phyloP scores from a whole-genome alignment of 1,140 invertebrate genomes.

The Drosophila kohkoa region DNA sequence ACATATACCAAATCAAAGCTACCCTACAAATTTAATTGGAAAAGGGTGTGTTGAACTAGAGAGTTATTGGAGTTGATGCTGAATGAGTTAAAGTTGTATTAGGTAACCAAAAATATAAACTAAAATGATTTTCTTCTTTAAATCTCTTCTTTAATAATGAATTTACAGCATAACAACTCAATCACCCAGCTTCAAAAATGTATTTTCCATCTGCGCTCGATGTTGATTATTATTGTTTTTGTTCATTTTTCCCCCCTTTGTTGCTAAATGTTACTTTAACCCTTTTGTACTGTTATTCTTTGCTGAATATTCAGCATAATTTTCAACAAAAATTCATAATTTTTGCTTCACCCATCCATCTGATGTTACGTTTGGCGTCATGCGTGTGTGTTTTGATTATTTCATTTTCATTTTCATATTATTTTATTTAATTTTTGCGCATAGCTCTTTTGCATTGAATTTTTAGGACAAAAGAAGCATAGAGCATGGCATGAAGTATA shows the following conservation, averaged over 20 bases:
- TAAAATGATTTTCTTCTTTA: too few relatives aligned
- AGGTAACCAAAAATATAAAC: too few relatives aligned
- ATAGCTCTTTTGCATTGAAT: conserved; percentile 4
- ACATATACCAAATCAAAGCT: conserved; percentile 2
- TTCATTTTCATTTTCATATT: conserved; percentile 36
- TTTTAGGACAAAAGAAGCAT: conserved; percentile 26
- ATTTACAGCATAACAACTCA: too few relatives aligned
- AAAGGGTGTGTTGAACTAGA: neutral
- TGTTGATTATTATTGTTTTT: too few relatives aligned
- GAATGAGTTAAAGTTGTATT: too few relatives aligned
- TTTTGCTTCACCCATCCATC: conserved; percentile 4
- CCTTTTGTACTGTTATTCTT: conserved; percentile 1
- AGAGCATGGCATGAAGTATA: neutral
- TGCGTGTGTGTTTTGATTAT: conserved; percentile 24
- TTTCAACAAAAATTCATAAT: conserved; percentile 11
- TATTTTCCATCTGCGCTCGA: too few relatives aligned
- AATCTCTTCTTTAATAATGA: too few relatives aligned
- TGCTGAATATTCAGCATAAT: neutral
- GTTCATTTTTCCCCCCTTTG: neutral
- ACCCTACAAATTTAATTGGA: neutral
- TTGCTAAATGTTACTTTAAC: neutral
- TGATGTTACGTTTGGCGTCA: neutral
- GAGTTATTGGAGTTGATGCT: neutral
- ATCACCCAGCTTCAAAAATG: too few relatives aligned
- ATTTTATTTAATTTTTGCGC: conserved; percentile 43